A percentile compares a stretch with the other conserved stretches of the same genome.
phyloP scores from a whole-genome alignment of 37 sponge, comb jelly and placozoan species.

The Eunapius fragilis region DNA sequence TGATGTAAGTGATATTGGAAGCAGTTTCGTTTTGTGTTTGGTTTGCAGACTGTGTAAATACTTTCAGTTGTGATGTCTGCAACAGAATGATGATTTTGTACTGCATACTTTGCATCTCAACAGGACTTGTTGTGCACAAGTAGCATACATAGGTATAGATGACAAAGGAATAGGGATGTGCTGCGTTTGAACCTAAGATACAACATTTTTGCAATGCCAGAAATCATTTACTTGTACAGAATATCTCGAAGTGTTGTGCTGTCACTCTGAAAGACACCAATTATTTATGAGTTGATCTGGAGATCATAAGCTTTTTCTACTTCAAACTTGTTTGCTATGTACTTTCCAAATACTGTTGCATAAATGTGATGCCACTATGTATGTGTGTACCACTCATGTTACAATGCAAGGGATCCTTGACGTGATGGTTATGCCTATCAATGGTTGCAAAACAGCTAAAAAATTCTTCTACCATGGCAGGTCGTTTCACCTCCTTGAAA shows the following conservation, averaged over 20 bases:
- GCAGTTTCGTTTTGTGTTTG: not conserved
- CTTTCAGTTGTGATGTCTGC: not conserved
- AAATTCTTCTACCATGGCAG: not conserved
- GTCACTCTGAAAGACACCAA: not conserved
- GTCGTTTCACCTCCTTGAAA: not conserved
- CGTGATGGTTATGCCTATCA: not conserved
- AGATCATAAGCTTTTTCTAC: not conserved
- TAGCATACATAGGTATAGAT: not conserved
- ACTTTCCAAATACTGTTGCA: not conserved
- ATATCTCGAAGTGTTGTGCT: not conserved
- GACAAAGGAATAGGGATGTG: not conserved
- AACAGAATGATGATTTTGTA: not conserved
- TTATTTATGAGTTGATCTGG: not conserved
- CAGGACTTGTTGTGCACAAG: not conserved
- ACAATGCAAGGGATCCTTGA: not conserved
- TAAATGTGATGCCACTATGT: not conserved
- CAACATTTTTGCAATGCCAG: not conserved
- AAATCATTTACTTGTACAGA: not conserved
- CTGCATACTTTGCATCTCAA: not conserved
- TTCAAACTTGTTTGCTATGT: not conserved
- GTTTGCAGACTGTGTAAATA: not conserved
- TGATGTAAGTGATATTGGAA: not conserved
- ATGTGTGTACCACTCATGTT: not conserved
- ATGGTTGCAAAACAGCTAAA: not conserved
- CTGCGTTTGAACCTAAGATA: not conserved